These are phyloP conservation scores for Apoda limacodes DNA, from an alignment of 2,888 invertebrate genomes.

Conservation along the genomic window DNA sequence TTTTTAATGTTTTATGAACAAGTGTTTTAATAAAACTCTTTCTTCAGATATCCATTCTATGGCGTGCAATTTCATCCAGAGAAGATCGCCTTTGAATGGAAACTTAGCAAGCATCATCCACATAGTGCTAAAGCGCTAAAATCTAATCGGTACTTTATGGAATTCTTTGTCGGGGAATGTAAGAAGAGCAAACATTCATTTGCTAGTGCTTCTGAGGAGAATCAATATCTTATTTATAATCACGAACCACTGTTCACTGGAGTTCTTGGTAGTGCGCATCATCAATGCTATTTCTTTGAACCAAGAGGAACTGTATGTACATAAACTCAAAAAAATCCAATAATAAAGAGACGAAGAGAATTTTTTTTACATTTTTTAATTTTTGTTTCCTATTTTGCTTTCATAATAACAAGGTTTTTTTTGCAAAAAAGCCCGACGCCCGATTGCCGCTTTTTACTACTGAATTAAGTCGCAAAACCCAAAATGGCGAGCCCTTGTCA, in stretches of 20 bases:
- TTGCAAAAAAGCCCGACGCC: too few species aligned
- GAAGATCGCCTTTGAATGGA: conserved; percentile 85
- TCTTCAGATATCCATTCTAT: conserved; percentile 84
- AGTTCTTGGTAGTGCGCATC: conserved; percentile 60
- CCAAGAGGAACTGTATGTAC: conserved; percentile 34
- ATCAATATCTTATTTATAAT: conserved; percentile 77
- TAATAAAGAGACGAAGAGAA: too few species aligned
- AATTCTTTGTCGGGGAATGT: conserved; percentile 84
- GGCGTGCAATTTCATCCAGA: conserved; percentile 94
- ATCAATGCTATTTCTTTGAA: conserved; percentile 78
- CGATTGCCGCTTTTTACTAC: too few species aligned
- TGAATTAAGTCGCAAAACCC: too few species aligned
- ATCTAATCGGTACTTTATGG: conserved; percentile 80
- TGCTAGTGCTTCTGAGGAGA: conserved; percentile 59
- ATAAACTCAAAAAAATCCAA: too few species aligned
- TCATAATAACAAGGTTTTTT: too few species aligned
- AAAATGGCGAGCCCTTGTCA: too few species aligned
- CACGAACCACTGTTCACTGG: conserved; percentile 74
- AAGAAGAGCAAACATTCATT: conserved; percentile 75
- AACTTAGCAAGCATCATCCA: conserved; percentile 66
- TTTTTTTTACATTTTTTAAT: too few species aligned
- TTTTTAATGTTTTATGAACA: too few species aligned
- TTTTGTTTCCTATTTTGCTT: too few species aligned
- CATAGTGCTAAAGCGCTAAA: conserved; percentile 74
- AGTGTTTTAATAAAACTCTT: too few species aligned